phyloP scores from a whole-genome alignment of 2,113 vertebrate genomes.

The Rafetus swinhoei region DNA sequence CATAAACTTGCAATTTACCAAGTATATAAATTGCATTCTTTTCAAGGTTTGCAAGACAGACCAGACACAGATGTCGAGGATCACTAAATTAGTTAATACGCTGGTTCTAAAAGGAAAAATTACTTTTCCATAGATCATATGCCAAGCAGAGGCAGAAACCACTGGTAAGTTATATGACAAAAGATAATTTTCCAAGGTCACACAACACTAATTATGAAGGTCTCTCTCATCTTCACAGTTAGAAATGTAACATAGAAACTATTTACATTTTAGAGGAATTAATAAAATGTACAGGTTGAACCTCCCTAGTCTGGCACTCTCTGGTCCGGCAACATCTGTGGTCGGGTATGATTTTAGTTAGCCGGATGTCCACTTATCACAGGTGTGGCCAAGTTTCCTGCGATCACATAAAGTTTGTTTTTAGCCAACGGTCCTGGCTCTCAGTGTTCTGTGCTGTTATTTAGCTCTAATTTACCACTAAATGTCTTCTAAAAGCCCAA shows the following conservation, averaged over 20 bases:
- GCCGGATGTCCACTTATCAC: no score
- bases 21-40: slow-evolving; percentile 14
- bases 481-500: no score
- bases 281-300: no score
- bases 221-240: neutral
- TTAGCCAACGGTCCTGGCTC: no score
- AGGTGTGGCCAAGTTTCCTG: no score
- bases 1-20: neutral
- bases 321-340: no score
- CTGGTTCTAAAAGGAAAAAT: slow-evolving; percentile 52
- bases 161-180: slow-evolving; percentile 22
- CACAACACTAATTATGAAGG: neutral
- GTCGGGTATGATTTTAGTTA: no score
- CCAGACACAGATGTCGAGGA: slow-evolving; percentile 26
- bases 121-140: slow-evolving; percentile 52
- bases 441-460: no score
- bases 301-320: no score
- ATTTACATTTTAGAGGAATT: neutral
- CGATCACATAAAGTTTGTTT: no score
- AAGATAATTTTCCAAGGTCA: slow-evolving; percentile 39
- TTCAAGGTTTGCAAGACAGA: slow-evolving; percentile 47
- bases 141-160: slow-evolving; percentile 30
- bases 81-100: slow-evolving; percentile 54
- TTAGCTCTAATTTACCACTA: no score
- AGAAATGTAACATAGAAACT: slow-evolving; percentile 21